phyloP scores from a whole-genome alignment of 2,888 invertebrate genomes.

The Phalera bucephala region DNA sequence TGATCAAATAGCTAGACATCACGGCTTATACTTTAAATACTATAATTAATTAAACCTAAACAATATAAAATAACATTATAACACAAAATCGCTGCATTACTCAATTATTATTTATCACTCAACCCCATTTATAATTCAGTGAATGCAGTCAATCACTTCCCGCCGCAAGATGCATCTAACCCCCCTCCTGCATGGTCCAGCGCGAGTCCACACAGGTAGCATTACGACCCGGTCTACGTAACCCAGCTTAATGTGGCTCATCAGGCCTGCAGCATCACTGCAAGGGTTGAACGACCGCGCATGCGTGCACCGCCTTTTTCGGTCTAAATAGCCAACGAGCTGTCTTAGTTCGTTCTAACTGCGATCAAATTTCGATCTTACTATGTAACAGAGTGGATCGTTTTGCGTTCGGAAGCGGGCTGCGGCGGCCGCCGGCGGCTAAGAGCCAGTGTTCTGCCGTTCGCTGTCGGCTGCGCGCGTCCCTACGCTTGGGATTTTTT shows the following conservation, averaged over 20 bases:
- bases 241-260: constrained; percentile 45
- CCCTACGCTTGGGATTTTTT: constrained; percentile 18
- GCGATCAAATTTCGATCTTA: constrained; percentile 81
- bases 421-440: constrained; percentile 24
- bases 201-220: constrained; percentile 23
- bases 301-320: constrained; percentile 63
- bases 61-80: too few relatives aligned
- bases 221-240: constrained; percentile 29
- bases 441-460: constrained; percentile 54
- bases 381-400: constrained; percentile 70
- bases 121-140: constrained; percentile 9
- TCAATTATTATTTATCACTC: constrained; percentile 3
- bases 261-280: constrained; percentile 62
- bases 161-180: constrained; percentile 1
- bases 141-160: constrained; percentile 11
- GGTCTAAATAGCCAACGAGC: constrained; percentile 64
- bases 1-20: too few relatives aligned
- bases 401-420: constrained; percentile 46
- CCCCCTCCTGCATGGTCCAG: constrained; percentile 3
- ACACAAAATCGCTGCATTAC: too few relatives aligned
- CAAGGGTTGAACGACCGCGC: constrained; percentile 69
- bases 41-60: too few relatives aligned
- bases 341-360: constrained; percentile 71
- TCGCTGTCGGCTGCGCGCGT: constrained; percentile 43
- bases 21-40: too few relatives aligned